Evolutionary conservation across 2,113 vertebrate genomes (phyloP).

Genomic region (Tauraco erythrolophus): DNA sequence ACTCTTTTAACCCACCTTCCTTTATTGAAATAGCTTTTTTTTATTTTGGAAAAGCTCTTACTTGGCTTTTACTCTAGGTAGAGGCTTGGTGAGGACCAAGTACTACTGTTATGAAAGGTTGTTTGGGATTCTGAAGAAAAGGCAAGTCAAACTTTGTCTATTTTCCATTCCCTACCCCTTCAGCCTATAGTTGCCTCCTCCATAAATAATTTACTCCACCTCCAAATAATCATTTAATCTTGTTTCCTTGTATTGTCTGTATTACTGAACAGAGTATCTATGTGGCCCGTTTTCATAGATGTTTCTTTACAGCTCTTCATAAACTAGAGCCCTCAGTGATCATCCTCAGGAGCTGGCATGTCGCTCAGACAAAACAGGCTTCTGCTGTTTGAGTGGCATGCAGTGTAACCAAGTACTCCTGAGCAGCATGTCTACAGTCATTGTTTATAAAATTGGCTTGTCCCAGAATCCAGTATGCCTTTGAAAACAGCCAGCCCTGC

Average conservation of each 20-base stretch:
- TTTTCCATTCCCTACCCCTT: background rate
- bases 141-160: background rate
- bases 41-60: background rate
- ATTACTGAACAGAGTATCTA: background rate
- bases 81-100: background rate
- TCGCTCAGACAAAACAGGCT: background rate
- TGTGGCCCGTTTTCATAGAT: fast-evolving
- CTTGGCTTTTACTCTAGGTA: background rate
- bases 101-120: background rate
- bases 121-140: background rate
- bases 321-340: background rate
- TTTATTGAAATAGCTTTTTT: background rate
- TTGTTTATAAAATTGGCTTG: background rate
- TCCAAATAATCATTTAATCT: background rate
- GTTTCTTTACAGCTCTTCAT: background rate
- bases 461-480: background rate
- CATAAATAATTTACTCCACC: background rate
- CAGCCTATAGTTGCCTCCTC: background rate
- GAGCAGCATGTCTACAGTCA: background rate
- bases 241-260: background rate
- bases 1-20: background rate
- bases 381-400: background rate
- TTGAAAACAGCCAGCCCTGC: background rate
- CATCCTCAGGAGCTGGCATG: background rate
- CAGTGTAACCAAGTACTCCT: background rate